phyloP scores from a whole-genome alignment of 2,797 vertebrate species.

The Hephaestus fuliginosus region DNA sequence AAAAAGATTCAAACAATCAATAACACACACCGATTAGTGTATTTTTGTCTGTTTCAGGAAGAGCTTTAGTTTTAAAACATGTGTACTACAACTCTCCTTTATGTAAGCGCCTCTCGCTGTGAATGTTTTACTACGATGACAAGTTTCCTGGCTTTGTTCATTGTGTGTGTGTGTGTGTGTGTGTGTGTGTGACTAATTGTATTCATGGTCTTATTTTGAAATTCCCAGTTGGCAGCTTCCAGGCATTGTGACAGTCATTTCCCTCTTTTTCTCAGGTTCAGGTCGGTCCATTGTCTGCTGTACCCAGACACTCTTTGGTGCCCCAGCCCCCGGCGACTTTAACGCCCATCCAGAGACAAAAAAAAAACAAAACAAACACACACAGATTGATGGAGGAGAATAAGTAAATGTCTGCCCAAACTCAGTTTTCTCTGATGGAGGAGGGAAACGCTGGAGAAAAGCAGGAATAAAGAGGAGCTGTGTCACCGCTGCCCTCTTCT shows the following conservation, averaged over 20 bases:
- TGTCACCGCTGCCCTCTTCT: not conserved
- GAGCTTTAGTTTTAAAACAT: slow-evolving; percentile 23
- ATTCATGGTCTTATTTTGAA: slow-evolving; percentile 68
- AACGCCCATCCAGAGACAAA: slow-evolving; percentile 39
- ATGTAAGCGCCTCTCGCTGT: slow-evolving; percentile 45
- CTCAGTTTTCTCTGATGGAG: not conserved
- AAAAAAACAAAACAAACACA: not conserved
- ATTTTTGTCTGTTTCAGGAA: slow-evolving; percentile 14
- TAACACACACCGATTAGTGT: not conserved
- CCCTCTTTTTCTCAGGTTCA: slow-evolving; percentile 88
- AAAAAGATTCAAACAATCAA: slow-evolving; percentile 2
- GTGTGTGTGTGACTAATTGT: slow-evolving; percentile 46
- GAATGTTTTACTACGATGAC: slow-evolving; percentile 61
- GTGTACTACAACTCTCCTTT: slow-evolving; percentile 42
- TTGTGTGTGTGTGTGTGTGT: slow-evolving; percentile 43
- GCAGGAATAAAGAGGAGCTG: not conserved
- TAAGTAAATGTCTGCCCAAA: not conserved
- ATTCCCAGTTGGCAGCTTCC: slow-evolving; percentile 67
- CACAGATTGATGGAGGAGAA: slow-evolving; percentile 19
- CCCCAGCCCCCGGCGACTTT: slow-evolving; percentile 65
- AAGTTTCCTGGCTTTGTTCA: slow-evolving; percentile 77
- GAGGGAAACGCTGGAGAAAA: slow-evolving; percentile 12
- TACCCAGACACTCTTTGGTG: slow-evolving; percentile 95
- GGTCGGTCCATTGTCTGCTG: slow-evolving; percentile 93
- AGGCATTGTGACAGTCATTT: slow-evolving; percentile 74